These are phyloP conservation scores for Syrmaticus mikado DNA, from an alignment of 2,113 vertebrate genomes.

Conservation along the genomic window DNA sequence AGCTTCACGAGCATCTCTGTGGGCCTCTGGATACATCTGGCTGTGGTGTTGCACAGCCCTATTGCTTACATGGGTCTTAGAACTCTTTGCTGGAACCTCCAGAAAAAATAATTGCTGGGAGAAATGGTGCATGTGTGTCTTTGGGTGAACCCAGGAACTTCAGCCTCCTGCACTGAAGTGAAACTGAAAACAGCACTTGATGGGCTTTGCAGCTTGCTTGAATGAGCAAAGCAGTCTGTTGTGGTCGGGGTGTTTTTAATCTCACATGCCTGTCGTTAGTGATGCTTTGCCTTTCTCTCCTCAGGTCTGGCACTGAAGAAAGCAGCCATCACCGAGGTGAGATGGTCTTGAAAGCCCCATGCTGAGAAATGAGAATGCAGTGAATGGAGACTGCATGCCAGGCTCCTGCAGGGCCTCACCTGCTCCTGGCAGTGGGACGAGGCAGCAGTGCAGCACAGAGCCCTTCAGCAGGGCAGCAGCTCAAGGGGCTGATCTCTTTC, in stretches of 20 bases:
- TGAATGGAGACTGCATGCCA: fast-evolving
- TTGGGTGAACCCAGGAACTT: background rate
- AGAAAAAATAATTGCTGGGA: background rate
- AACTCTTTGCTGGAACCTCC: background rate
- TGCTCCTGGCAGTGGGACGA: fast-evolving
- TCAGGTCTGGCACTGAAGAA: constrained; percentile 74
- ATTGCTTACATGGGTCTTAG: background rate
- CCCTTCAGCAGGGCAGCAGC: background rate
- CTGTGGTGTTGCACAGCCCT: background rate
- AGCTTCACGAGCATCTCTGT: background rate
- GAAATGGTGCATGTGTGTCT: background rate
- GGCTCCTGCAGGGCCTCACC: background rate
- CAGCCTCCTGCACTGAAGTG: background rate
- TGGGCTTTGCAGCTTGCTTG: background rate
- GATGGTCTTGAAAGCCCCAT: background rate
- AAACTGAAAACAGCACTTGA: background rate
- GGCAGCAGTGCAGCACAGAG: background rate
- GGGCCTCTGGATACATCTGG: background rate
- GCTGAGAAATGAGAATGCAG: background rate
- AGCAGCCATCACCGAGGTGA: constrained; percentile 69
- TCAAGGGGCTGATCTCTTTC: background rate
- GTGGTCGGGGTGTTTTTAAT: background rate
- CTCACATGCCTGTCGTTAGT: background rate
- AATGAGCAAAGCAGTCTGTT: background rate
- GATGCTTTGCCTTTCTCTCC: constrained; percentile 29